Base-by-base conservation (phyloP, 2,797 vertebrate species). In the Helostoma temminkii region DNA sequence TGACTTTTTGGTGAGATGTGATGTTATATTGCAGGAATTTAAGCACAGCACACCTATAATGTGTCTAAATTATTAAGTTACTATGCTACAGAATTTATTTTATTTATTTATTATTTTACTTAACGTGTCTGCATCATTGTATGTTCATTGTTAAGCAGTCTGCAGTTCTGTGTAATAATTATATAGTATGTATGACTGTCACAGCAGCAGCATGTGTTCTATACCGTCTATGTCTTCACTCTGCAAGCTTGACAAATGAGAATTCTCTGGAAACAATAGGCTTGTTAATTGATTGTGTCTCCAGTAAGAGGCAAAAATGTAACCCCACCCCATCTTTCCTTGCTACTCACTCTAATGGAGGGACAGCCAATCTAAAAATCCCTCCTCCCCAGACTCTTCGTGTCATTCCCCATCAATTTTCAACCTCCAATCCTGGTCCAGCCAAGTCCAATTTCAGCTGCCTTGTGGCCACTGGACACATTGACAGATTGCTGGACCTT, bases 231-330 rank as follows among this genome's bases (percentile, higher is more conserved):
- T 41, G 55, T 59, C 58, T 16, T 70, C 45, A 15, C 57, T 66
- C 58, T 63, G 49, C 24, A 11, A 67, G 63, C 62, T 16, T 32
- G 24, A 71, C 65, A 73, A 66, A 74, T 64, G 47, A 63, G 70
- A 61, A 70, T 59, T 83, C 25, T 39, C 34, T 55, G 25, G 66
- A 66, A 86, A 88, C 81, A 86, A 85, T 60, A 46, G 66, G 26
- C 59, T 28, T 3, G n/a, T 79, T 91, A 88, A 90, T 90, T 89
- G 86, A 86, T 92, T 91, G 87, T 78, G 81, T 90, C 83, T 82
- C 80, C 66, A 50, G 61, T 78, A 85, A 78, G 62, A 41, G 39
- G 54, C 36, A 76, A 72, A 81, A 79, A 54, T 41, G 48, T 21
- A 85, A 71, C 71, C 69, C 62, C 63, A 46, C 71, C 46, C 65